phyloP scores from a whole-genome alignment of 2,113 vertebrate genomes.

The Noctilio leporinus region DNA sequence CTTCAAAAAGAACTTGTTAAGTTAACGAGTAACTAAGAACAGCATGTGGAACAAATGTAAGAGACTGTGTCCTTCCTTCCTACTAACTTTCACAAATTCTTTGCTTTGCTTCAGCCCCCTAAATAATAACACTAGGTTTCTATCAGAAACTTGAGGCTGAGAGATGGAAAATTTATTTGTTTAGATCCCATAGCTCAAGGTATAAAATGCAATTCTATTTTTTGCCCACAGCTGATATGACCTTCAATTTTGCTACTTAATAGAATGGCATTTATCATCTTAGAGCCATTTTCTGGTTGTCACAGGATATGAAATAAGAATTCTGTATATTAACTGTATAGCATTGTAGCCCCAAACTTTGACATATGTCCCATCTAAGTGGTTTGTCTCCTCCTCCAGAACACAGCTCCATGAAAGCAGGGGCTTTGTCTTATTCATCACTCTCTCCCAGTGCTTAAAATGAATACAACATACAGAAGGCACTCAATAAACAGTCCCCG shows the following conservation, averaged over 20 bases:
- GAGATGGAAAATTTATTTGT: not conserved
- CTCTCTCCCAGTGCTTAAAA: not conserved
- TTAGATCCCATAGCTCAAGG: not conserved
- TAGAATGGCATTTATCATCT: not conserved
- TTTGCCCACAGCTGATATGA: not conserved
- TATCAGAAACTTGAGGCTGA: not conserved
- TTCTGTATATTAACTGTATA: not conserved
- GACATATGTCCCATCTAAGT: not conserved
- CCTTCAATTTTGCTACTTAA: not conserved
- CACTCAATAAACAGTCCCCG: not conserved
- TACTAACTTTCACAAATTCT: not conserved
- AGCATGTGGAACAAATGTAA: not conserved
- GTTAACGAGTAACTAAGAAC: not conserved
- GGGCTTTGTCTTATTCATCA: not conserved
- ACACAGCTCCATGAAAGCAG: not conserved
- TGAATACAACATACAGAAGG: not conserved
- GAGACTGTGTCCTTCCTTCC: not conserved
- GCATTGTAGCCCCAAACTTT: not conserved
- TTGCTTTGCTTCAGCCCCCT: not conserved
- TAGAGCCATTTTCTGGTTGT: not conserved
- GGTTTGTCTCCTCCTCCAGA: not conserved
- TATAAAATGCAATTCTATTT: not conserved
- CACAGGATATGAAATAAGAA: not conserved
- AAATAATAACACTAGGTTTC: not conserved
- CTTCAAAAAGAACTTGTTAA: slow-evolving; percentile 26